Evolutionary conservation across 2,113 vertebrate species (phyloP), one percentile per base, ranked within the genome.

Genomic region (Potamarius usumacintae): DNA sequence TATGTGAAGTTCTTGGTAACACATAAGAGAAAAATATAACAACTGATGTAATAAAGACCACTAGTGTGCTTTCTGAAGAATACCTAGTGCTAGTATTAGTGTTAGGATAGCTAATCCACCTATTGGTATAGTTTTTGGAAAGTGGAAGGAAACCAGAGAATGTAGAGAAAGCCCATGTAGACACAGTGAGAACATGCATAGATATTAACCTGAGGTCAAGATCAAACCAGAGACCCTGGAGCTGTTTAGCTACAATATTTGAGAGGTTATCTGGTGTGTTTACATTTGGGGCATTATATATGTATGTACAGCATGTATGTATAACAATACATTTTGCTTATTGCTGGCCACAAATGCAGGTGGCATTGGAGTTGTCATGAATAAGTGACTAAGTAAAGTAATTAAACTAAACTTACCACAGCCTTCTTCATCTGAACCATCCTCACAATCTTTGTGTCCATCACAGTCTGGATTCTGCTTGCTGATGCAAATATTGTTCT

Each of bases 401-500:
- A 60, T 22, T 7, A 82, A 34, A 48, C 27, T 87, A 77, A 50
- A 74, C 94, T 95, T 91, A 97, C 98, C 80, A 10, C 98, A 99
- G 89, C 94, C 60, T 0, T 92, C 91, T 91, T 99, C 98, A 0
- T 99, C 98, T 0, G 97, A 98, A 8, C 92, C 95, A 22, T 99
- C 98, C 0, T 91, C 90, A 0, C 98, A 99, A 94, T 99, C 97
- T 65, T 0, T 14, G 85, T 92, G 86, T 3, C 94, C 96, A 0
- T 99, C 98, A 0, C 98, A 99, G 89, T 97, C 95, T 0, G 97
- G 97, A 93, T 97, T 98, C 87, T 92, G 89, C 91, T 98, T 99
- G 90, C 91, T 96, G 92, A 97, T 84, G 88, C 98, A 99, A 85
- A 0, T 42, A 20, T 94, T 93, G 0, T 88, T 92, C 7, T 85